Evolutionary conservation across 2,113 vertebrate genomes (phyloP), one percentile per base, ranked within the genome.

Genomic region (Neogale vison): DNA sequence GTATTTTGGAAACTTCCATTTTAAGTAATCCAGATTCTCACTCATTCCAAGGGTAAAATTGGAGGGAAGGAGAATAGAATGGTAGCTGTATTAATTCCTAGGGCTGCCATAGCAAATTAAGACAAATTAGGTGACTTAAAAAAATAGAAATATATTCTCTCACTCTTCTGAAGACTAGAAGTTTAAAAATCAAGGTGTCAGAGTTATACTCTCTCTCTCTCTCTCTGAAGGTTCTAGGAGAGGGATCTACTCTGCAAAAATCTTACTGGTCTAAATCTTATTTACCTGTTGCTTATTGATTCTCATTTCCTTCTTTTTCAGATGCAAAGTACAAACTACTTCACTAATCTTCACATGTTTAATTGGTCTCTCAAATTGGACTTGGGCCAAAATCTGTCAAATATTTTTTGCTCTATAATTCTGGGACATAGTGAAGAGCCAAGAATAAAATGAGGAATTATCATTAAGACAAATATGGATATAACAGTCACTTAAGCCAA

Each of bases 401-500:
- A 36, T 63, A 55, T 88, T 63, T 67, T 85, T 81, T 42, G 69
- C 18, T 80, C 39, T 89, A 2, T 93, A 65, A 88, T 93, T 91
- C 85, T 83, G 65, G 11, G 59, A 92, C 93, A 92, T 42, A 15
- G 18, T 79, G 20, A 36, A 96, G 36, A 97, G 74, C 50, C 94
- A 55, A 67, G 50, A 97, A 79, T 90, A 94, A 91, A 95, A 93
- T 96, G 45, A 88, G 52, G 29, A 96, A 85, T 82, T 76, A 87
- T 80, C 88, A 85, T 90, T 83, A 97, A 86, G 63, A 94, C 76
- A 90, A 96, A 90, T 84, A 93, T 86, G 55, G 82, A 93, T 71
- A 67, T 52, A 86, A 85, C 12, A 11, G 6, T 72, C 93, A 88
- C 36, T 61, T 83, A 63, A 94, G 52, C 36, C 94, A 83, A 88